phyloP scores from a whole-genome alignment of 2,888 invertebrate species.

The Philonicus albiceps region DNA sequence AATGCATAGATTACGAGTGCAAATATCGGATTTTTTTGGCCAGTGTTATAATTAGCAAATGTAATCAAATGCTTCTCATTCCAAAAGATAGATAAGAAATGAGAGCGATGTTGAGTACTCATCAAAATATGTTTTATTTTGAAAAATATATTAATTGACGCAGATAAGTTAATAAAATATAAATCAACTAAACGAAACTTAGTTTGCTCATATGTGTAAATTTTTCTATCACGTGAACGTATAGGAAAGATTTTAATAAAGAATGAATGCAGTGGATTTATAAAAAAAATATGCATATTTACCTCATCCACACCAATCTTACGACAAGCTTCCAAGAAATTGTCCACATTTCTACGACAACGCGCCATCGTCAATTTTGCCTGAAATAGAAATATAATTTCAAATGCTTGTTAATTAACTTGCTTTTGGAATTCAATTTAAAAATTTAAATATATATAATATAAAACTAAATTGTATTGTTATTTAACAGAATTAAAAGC shows the following conservation, averaged over 20 bases:
- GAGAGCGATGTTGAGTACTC: no score
- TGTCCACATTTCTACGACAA: conserved; percentile 93
- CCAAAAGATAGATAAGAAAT: no score
- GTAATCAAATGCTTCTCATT: no score
- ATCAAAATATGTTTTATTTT: no score
- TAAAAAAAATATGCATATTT: conserved; percentile 59
- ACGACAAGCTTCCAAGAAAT: conserved; percentile 92
- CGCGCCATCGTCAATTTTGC: conserved; percentile 95
- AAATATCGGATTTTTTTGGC: no score
- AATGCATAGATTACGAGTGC: no score
- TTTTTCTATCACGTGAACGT: no score
- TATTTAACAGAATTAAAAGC: not conserved
- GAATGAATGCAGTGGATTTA: not conserved
- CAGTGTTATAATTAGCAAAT: no score
- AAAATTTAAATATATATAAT: not conserved
- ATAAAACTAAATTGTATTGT: not conserved
- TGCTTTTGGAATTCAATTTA: no score
- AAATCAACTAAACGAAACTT: not conserved
- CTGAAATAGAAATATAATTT: conserved; percentile 72
- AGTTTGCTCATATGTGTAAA: no score
- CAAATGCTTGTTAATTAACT: not conserved
- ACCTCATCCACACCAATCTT: conserved; percentile 96
- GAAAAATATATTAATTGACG: no score
- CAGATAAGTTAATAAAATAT: not conserved
- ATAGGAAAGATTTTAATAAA: not conserved